These are phyloP conservation scores for Otus scops DNA, from an alignment of 2,797 vertebrate species.

Conservation along the genomic window DNA sequence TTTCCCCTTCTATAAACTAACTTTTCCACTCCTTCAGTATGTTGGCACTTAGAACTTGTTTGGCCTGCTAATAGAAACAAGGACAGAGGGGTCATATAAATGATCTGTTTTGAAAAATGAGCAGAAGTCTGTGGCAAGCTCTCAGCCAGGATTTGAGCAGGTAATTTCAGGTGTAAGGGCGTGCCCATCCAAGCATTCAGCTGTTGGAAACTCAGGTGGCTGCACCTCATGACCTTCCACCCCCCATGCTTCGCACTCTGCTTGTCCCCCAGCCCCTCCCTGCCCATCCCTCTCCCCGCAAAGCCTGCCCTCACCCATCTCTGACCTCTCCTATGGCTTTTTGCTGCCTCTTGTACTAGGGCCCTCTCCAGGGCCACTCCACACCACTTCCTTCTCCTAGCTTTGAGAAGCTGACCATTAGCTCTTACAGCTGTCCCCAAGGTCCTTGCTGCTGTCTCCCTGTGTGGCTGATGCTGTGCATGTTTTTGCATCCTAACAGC, in stretches of 20 bases:
- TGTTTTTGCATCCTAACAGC: neutral
- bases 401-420: neutral
- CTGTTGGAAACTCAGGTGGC: neutral
- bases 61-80: neutral
- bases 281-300: neutral
- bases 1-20: constrained; percentile 24
- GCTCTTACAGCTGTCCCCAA: neutral
- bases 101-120: neutral
- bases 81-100: neutral
- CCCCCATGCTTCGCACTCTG: neutral
- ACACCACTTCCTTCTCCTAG: neutral
- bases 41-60: constrained; percentile 3
- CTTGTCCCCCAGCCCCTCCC: neutral
- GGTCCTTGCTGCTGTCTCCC: neutral
- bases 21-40: constrained; percentile 29
- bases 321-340: neutral
- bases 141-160: neutral
- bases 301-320: neutral
- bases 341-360: neutral
- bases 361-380: neutral
- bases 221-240: neutral
- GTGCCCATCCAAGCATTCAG: neutral
- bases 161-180: neutral
- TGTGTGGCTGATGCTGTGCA: fast-evolving
- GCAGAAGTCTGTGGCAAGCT: neutral